Conservation (phyloP, 2,797 vertebrate species). For the Dryobates pubescens region DNA sequence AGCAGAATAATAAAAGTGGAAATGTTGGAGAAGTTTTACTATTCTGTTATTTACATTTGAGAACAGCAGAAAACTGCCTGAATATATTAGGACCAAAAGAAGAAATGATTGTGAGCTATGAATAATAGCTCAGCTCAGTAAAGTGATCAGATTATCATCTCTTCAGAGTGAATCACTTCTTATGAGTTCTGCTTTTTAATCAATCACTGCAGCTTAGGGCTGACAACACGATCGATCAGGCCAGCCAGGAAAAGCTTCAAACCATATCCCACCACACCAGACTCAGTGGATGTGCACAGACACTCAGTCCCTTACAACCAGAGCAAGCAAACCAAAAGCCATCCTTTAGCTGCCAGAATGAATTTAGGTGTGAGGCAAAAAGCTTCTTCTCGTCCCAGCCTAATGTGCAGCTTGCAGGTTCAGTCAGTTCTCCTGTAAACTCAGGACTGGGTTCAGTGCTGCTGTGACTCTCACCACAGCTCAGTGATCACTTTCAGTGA, state of each 20-base stretch:
- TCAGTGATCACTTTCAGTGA: background rate
- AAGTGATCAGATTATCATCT: slow-evolving; percentile 67
- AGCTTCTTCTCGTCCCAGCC: background rate
- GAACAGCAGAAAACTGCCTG: slow-evolving; percentile 12
- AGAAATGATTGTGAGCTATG: background rate
- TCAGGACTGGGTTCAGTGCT: background rate
- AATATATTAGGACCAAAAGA: background rate
- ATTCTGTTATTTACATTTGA: slow-evolving; percentile 19
- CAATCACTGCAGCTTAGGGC: slow-evolving; percentile 55
- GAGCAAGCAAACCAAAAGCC: slow-evolving; percentile 9
- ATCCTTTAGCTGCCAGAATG: background rate
- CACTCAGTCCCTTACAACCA: background rate
- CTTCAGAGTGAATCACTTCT: slow-evolving; percentile 58
- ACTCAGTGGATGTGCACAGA: slow-evolving; percentile 37
- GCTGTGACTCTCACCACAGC: background rate
- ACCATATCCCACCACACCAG: slow-evolving; percentile 53
- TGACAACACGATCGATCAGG: slow-evolving; percentile 75
- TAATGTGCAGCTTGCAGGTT: background rate
- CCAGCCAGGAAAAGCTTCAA: slow-evolving; percentile 32
- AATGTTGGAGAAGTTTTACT: background rate
- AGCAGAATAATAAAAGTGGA: background rate
- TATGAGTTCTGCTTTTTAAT: slow-evolving; percentile 73
- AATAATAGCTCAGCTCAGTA: slow-evolving; percentile 44
- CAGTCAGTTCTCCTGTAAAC: background rate
- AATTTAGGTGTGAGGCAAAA: background rate